Evolutionary conservation across 92 coral and sea anemone genomes (phyloP), one percentile per base, ranked within the genome.

Genomic region (Zoanthus sociatus): DNA sequence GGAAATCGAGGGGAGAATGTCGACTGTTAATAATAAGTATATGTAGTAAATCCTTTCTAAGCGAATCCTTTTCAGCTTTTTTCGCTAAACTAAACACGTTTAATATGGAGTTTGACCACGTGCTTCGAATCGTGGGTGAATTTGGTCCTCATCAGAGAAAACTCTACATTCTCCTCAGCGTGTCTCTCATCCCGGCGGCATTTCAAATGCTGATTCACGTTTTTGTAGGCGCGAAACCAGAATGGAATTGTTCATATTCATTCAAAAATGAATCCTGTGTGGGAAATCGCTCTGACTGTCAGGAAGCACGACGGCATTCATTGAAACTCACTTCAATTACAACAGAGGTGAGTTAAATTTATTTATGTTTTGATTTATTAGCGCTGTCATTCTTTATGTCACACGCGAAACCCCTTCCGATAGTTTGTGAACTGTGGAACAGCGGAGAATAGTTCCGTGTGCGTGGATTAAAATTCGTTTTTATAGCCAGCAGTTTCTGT

Each of bases 101-200:
- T 53, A 53, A 46, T 37, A 97, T 97, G 99, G 99, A 97, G 84
- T 97, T 97, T 85, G 99, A 97, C 91, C 95, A 97, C 77, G 99
- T 97, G 56, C 82, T 97, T 48, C 88, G 94, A 90, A 97, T 97
- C 54, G 94, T 95, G 61, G 99, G 99, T 15, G 99, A 97, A 86
- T 97, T 97, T 73, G 99, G 99, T 9, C 94, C 98, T 1, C 96
- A 97, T 92, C 99, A 97, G 71, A 90, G 94, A 68, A 88, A 95
- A 63, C 78, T 95, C 0, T 97, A 97, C 71, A 88, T 92, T 56
- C 89, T 97, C 31, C 82, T 97, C 20, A 95, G 95, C 74, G 86
- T 95, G 32, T 95, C 98, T 0, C 90, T 97, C 3, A 90, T 97
- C 61, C 99, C 99, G 63, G 99, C 99, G 17, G 98, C 99, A 6